Percentiles rank a stretch among this genome's conserved stretches.
phyloP scores from a whole-genome alignment of 2,888 invertebrate genomes.

The Choristoneura rosaceana region DNA sequence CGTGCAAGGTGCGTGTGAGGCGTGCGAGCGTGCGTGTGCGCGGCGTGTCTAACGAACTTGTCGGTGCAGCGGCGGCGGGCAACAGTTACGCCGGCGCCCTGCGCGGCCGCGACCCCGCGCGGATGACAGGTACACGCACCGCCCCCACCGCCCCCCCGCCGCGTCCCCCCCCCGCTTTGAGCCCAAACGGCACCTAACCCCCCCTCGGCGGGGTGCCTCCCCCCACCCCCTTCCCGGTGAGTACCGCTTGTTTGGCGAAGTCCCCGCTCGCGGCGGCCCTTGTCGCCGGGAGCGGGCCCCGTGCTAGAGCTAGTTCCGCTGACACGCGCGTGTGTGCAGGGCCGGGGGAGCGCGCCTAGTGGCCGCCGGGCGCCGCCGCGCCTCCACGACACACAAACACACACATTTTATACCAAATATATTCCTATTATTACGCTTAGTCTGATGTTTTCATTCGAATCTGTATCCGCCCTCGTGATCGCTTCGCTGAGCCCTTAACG shows the following conservation, averaged over 20 bases:
- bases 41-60: slow-evolving; percentile 51
- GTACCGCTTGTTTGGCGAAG: slow-evolving; percentile 36
- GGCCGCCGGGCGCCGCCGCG: slow-evolving; percentile 13
- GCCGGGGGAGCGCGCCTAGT: slow-evolving; percentile 44
- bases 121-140: slow-evolving; percentile 93
- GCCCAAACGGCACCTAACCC: slow-evolving; percentile 20
- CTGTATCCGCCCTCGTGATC: slow-evolving; percentile 1
- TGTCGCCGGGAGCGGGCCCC: slow-evolving; percentile 1
- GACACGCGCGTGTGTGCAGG: slow-evolving; percentile 47
- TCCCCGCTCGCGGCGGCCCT: slow-evolving; percentile 39
- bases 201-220: slow-evolving; percentile 35
- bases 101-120: slow-evolving; percentile 92
- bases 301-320: slow-evolving; percentile 4
- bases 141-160: slow-evolving; percentile 36
- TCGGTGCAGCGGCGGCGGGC: slow-evolving; percentile 68
- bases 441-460: slow-evolving; percentile 41
- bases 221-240: slow-evolving; percentile 34
- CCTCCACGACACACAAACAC: slow-evolving; percentile 11
- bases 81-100: slow-evolving; percentile 95
- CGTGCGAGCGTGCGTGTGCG: slow-evolving; percentile 14
- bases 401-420: slow-evolving; percentile 42
- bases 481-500: too few species aligned
- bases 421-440: slow-evolving; percentile 42
- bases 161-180: slow-evolving; percentile 14
- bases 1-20: slow-evolving; percentile 2